Conservation (phyloP, 2,797 vertebrate genomes). For the Ibycter americanus region DNA sequence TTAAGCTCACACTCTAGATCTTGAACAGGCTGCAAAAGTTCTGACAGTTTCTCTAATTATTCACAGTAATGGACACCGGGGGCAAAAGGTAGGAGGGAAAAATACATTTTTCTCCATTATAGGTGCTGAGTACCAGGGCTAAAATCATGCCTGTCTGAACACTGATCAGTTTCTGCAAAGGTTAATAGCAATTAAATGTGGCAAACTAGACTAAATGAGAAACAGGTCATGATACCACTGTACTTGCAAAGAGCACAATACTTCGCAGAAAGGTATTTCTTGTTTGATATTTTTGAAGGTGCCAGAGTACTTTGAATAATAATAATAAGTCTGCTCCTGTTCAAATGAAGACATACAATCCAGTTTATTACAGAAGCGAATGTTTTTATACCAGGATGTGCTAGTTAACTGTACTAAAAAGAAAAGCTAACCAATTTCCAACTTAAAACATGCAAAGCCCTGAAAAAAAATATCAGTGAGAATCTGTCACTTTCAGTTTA, state of each 20-base stretch:
- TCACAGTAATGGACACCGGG: constrained; percentile 77
- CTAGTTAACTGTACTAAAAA: background rate
- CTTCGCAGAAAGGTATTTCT: constrained; percentile 70
- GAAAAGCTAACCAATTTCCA: background rate
- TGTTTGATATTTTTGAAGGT: constrained; percentile 65
- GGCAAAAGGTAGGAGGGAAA: constrained; percentile 79
- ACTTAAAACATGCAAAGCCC: background rate
- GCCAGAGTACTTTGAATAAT: constrained; percentile 36
- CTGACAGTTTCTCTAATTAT: constrained; percentile 85
- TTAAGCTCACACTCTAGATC: constrained; percentile 67
- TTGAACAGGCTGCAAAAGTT: constrained; percentile 73
- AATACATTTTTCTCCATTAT: constrained; percentile 81
- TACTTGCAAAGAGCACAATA: constrained; percentile 78
- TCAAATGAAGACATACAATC: constrained; percentile 27
- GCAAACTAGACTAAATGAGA: constrained; percentile 85
- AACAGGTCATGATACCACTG: constrained; percentile 80
- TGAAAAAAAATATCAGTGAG: background rate
- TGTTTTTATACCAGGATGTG: background rate
- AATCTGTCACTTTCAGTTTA: background rate
- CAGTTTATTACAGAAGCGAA: constrained; percentile 4
- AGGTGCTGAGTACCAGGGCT: constrained; percentile 77
- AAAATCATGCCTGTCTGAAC: constrained; percentile 88
- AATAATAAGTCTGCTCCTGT: constrained; percentile 1
- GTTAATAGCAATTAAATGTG: constrained; percentile 91
- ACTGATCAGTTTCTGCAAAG: constrained; percentile 86